Conservation (phyloP, 2,113 vertebrate species). For the Numida meleagris region DNA sequence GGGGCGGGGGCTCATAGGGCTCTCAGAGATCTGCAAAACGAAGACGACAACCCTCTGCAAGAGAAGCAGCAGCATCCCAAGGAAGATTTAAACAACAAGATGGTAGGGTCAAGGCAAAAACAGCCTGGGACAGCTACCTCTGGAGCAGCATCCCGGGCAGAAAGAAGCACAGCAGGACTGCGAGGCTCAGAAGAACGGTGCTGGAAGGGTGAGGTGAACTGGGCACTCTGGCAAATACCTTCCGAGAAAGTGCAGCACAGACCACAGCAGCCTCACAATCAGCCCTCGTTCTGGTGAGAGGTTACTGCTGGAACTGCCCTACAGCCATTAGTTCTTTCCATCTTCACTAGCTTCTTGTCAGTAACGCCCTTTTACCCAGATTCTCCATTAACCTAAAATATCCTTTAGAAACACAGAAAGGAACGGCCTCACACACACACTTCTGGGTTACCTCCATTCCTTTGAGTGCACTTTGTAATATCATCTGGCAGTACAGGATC, state of each 20-base stretch:
- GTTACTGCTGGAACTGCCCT: background rate
- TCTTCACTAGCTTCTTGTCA: background rate
- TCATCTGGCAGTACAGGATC: fast-evolving
- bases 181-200: background rate
- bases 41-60: fast-evolving
- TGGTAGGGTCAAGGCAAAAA: fast-evolving
- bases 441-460: background rate
- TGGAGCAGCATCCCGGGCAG: background rate
- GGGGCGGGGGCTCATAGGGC: background rate
- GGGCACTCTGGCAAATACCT: background rate
- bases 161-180: background rate
- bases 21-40: background rate
- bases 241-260: background rate
- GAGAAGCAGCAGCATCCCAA: background rate
- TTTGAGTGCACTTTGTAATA: fast-evolving
- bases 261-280: fast-evolving
- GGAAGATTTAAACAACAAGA: background rate
- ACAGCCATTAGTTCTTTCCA: background rate
- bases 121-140: background rate
- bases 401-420: background rate
- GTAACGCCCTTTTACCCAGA: background rate
- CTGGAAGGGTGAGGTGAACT: background rate
- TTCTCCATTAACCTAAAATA: background rate
- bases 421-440: background rate
- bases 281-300: fast-evolving